Evolutionary conservation across 2,113 vertebrate genomes (phyloP), one percentile per base, ranked within the genome.

Genomic region (Callopanchax toddi): DNA sequence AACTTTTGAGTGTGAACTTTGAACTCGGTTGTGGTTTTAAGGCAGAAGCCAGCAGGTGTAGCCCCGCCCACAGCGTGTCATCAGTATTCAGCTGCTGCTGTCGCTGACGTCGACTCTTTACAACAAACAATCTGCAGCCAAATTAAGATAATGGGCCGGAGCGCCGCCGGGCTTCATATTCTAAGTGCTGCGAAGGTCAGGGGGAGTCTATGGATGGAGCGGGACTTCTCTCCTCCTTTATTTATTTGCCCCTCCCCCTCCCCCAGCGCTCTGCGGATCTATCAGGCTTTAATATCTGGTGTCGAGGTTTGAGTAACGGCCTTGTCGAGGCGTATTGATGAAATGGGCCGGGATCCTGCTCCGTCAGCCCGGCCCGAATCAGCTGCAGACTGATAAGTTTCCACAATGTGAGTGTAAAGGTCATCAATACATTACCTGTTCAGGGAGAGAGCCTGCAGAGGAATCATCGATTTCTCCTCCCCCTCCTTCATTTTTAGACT

Each of bases 391-490:
- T 86, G 90, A 92, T 91, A 91, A 79, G 86, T 89, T 91, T 90
- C 89, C 87, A 90, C 92, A 87, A 81, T 86, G 86, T 87, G 85
- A 91, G 91, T 85, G 88, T 87, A 91, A 91, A 93, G 92, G 92
- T 93, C 90, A 86, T 92, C 91, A 90, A 91, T 92, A 90, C 89
- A 90, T 91, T 90, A 93, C 89, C 89, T 90, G 89, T 83, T 87
- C 85, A 46, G 61, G 73, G 73, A 63, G 63, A 67, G 55, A 60
- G 81, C 34, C 79, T 71, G 83, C 74, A 85, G 67, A 83, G 84
- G 75, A 87, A 87, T 84, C 60, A 91, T 91, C 82, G 90, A 90
- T 90, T 90, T 77, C 43, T 17, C 12, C 36, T 45, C 37, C 21
- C 26, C 44, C 32, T 17, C 57, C 44, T 60, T 34, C 65, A 58